phyloP scores from a whole-genome alignment of 2,113 vertebrate genomes.

The Lepus timidus region DNA sequence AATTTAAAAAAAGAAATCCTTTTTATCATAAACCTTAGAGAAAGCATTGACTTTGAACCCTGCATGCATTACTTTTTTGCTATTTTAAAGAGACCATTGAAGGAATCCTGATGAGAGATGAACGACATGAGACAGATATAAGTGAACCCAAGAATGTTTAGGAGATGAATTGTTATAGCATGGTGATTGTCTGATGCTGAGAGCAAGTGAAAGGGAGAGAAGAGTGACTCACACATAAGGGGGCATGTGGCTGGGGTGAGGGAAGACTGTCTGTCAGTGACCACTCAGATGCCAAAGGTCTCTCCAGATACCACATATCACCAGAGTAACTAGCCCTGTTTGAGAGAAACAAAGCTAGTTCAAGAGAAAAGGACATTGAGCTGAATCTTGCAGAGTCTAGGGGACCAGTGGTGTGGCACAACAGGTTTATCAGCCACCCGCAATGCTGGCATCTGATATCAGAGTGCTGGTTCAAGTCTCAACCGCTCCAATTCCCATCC shows the following conservation, averaged over 20 bases:
- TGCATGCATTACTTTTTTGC: background rate
- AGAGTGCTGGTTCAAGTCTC: no score
- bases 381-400: background rate
- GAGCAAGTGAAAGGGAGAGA: background rate
- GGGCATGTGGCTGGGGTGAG: background rate
- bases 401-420: no score
- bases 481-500: no score
- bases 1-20: background rate
- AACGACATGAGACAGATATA: background rate
- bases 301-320: background rate
- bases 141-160: background rate
- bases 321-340: background rate
- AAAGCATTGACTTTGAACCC: background rate
- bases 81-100: background rate
- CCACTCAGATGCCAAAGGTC: background rate
- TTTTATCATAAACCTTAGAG: slow-evolving; percentile 14
- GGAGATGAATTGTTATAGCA: background rate
- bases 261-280: background rate
- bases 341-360: background rate
- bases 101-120: background rate
- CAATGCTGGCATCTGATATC: no score
- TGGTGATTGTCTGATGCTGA: background rate
- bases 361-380: background rate
- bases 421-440: no score
- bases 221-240: background rate